Evolutionary conservation across 2,797 vertebrate genomes (phyloP).

Genomic region (Pseudochirops cupreus): DNA sequence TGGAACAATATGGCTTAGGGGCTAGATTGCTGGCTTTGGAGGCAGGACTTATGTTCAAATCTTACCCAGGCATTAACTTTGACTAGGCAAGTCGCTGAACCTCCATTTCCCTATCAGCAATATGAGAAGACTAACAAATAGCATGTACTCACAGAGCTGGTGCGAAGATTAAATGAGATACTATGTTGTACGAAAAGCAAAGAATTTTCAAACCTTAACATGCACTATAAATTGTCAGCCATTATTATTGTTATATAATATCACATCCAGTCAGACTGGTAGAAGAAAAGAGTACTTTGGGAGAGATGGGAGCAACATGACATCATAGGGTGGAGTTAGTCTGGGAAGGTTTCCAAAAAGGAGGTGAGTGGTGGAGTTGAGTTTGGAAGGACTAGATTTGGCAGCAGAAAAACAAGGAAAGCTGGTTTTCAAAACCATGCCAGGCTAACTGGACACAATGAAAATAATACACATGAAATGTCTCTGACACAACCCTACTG

Average conservation of each 20-base stretch:
- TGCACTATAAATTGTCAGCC: neutral
- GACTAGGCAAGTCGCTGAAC: neutral
- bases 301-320: neutral
- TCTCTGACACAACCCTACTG: neutral
- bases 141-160: neutral
- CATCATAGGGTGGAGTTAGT: neutral
- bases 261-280: neutral
- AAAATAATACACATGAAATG: neutral
- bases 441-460: neutral
- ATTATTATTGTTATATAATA: neutral
- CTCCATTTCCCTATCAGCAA: neutral
- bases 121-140: neutral
- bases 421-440: neutral
- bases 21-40: neutral
- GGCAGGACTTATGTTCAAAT: neutral
- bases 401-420: neutral
- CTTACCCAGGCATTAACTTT: neutral
- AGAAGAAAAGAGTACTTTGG: neutral
- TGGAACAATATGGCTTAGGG: neutral
- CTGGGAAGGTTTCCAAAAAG: slow-evolving; percentile 1
- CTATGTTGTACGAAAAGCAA: neutral
- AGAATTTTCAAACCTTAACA: neutral
- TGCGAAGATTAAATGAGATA: neutral
- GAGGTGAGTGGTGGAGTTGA: neutral
- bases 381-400: neutral